Conservation (phyloP, 2,797 vertebrate genomes). For the Benthosema pterotum region DNA sequence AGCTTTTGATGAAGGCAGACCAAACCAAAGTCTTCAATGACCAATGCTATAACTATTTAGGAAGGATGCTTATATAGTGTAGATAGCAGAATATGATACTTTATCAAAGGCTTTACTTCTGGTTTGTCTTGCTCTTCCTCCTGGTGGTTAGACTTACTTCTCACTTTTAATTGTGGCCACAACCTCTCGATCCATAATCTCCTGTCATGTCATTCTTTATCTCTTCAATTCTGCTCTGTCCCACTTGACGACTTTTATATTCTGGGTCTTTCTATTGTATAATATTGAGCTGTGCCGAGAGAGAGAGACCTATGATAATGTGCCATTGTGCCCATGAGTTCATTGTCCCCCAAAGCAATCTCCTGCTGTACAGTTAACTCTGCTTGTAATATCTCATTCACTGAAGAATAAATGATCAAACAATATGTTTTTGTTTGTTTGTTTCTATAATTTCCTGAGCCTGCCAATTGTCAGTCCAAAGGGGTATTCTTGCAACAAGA, state of each 20-base stretch:
- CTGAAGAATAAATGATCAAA: slow-evolving; percentile 75
- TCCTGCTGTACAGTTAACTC: slow-evolving; percentile 61
- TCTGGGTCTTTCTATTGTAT: slow-evolving; percentile 35
- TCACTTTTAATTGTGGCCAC: slow-evolving; percentile 48
- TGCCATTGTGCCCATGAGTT: slow-evolving; percentile 42
- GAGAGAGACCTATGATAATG: slow-evolving; percentile 35
- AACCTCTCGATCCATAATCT: slow-evolving; percentile 15
- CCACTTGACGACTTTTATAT: slow-evolving; percentile 22
- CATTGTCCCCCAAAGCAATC: slow-evolving; percentile 33
- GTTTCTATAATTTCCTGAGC: slow-evolving; percentile 10
- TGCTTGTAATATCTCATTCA: slow-evolving; percentile 72
- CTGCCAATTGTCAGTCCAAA: too few species aligned
- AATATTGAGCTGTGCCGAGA: slow-evolving; percentile 40
- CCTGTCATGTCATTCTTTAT: slow-evolving; percentile 34
- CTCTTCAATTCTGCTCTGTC: slow-evolving; percentile 39
- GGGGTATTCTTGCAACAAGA: too few species aligned
- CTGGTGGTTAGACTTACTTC: slow-evolving; percentile 38
- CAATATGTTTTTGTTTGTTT: slow-evolving; percentile 26
- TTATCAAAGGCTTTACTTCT: slow-evolving; percentile 50
- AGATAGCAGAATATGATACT: slow-evolving; percentile 55
- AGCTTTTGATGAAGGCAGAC: slow-evolving; percentile 59
- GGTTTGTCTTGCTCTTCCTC: slow-evolving; percentile 53
- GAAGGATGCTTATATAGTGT: slow-evolving; percentile 52
- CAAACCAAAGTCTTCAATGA: slow-evolving; percentile 69
- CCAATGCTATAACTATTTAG: slow-evolving; percentile 43